Evolutionary conservation across 2,888 invertebrate genomes (phyloP), one percentile per base, ranked within the genome.

Genomic region (Machimus atricapillus): DNA sequence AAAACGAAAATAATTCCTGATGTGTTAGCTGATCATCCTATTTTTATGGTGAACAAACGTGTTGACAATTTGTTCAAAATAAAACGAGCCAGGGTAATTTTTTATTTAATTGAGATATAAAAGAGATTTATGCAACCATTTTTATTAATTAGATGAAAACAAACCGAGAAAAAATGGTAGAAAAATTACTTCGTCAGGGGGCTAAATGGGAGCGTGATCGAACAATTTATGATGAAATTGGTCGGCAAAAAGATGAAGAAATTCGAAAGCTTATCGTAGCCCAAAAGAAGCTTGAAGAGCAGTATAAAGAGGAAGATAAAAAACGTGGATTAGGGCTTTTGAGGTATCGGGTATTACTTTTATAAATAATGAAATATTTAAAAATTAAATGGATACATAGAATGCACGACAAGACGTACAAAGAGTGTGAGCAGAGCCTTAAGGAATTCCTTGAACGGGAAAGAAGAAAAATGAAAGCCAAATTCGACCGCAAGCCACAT

Each of bases 1-100:
- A 93, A 94, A 89, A 94, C 94, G 43, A 92, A 93, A 89, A 93
- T 94, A 87, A 94, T 94, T 87, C 94, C 95, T 0, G 91, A 93
- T 27, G 78, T 56, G 6, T 78, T 86, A 27, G 37, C 86, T 12
- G 92, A 94, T 88, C 95, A 95, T 93, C 95, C 95, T 16, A 94
- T 95, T 6, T 94, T 95, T 91, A 92, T 94, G 87, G 94, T 94
- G 73, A 93, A 94, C 88, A 91, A 92, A 88, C 92, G 93, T 88
- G 93, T 94, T 88, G 93, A 93, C 89, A 90, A 92, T 86, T 90
- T 94, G 88, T 93, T 94, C 88, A 92, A 92, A 14, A 93, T 93
- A 88, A 91, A 93, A 88, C 92, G 94, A 87, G 92, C 93, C 5
- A 94, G 93, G 93, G 94, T 94, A 90, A 89, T 88, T 66, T 52